Base-by-base conservation (phyloP, 1,140 invertebrate species). In the Drosophila arizonae region DNA sequence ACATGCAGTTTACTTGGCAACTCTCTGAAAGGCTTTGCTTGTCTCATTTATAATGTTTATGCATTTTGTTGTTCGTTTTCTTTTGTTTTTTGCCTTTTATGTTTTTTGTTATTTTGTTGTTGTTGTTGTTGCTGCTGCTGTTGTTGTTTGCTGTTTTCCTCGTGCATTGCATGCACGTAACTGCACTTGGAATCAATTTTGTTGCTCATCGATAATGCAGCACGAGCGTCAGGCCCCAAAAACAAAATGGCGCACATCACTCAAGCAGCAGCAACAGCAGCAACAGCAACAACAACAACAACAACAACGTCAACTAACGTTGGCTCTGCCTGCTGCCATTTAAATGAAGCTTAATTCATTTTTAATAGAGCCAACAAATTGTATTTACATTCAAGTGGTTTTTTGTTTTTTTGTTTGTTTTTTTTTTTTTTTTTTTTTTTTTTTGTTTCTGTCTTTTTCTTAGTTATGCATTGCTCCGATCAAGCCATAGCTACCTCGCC, bases 131-230 rank as follows among this genome's bases (percentile, higher is more conserved):
- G 9, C n/a, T 30, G n/a, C n/a, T n/a, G 17, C 17, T 28, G 15
- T 10, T 26, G 24, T 24, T 24, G 21, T 46, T 30, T 30, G 28
- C 28, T 30, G 5, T 30, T 1, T 30, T 30, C 1, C 33, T 10
- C 33, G n/a, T 50, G 72, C 73, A 76, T 77, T 79, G 77, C 72
- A 64, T 76, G 79, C 82, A 86, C 82, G 82, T 87, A 79, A 87
- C 68, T 82, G 76, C 76, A 79, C 63, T 88, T 76, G 79, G 72
- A 88, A 82, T 87, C 76, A 88, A 87, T 87, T 87, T 88, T 54
- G 79, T 69, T 52, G 68, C 79, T 88, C 84, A 87, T 87, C 82
- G 82, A 86, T 86, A 86, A 81, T 86, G 79, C 82, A 87, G 52
- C 39, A 58, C 55, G 30, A 62, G 61, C 43, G 74, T 39, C 64